Evolutionary conservation across 2,888 invertebrate species (phyloP), one percentile per base, ranked within the genome.

Genomic region (Chorisops tibialis): DNA sequence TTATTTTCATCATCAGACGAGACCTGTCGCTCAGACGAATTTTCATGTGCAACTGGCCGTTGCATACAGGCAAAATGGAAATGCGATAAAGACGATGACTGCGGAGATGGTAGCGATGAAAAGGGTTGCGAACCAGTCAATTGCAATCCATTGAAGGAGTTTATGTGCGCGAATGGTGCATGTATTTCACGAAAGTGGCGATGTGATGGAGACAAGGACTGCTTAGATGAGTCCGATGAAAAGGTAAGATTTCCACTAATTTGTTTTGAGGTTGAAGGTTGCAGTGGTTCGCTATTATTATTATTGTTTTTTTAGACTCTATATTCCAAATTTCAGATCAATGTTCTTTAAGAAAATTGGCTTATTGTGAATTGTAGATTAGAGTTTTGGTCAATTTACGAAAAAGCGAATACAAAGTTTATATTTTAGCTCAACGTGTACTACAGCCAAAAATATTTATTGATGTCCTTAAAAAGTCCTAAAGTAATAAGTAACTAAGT

Each of bases 1-100:
- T 16, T 9, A 52, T 52, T 43, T 16, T 22, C 47, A n/a, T 43
- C 49, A 51, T 51, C 19, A 93, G 93, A 93, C 82, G 90, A 89
- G 74, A 94, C 94, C 19, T 96, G 95, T 79, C 87, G 93, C 68
- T 85, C 90, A 58, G 93, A 93, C 76, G 93, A 96, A 79, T 94
- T 94, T 76, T 92, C 93, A n/a, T 96, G 96, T 79, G 85, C 83
- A 58, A 92, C 93, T 75, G 90, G 93, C 62, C 89, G 89, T 72
- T 94, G 94, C 77, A 91, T 94, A 71, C 91, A 92, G 74, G 84
- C 86, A 68, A 81, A 87, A 63, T 94, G 93, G 93, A 84, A 88
- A 21, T 94, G 94, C 74, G 94, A 94, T 73, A 83, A 85, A 7
- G 93, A 93, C 72, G 86, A 91, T 70, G 93, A 94, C 74, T 94